Percentiles rank a stretch among this genome's conserved stretches.
phyloP scores from a whole-genome alignment of 2,113 vertebrate genomes.

The Vombatus ursinus region DNA sequence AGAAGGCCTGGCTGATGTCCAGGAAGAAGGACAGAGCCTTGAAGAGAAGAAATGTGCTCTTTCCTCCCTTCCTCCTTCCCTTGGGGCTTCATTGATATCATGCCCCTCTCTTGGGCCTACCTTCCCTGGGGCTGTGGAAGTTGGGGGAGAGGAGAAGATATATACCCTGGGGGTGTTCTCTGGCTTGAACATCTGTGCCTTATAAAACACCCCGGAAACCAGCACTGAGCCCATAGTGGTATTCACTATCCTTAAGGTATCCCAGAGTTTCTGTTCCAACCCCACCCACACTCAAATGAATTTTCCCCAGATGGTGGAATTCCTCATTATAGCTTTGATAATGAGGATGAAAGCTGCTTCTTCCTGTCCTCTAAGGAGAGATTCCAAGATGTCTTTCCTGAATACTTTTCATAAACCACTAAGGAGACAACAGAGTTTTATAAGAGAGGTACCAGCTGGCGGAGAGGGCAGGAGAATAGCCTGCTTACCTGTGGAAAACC shows the following conservation, averaged over 20 bases:
- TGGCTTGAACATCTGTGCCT: not conserved
- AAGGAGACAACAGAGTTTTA: not conserved
- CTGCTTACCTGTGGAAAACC: conserved; percentile 95
- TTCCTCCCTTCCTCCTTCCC: not conserved
- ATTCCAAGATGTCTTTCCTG: not conserved
- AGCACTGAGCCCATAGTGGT: too few species aligned
- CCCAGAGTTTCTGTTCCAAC: not conserved
- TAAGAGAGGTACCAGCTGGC: not conserved
- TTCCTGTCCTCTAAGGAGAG: not conserved
- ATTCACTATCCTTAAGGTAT: not conserved
- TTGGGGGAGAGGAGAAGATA: not conserved
- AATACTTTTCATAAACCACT: not conserved
- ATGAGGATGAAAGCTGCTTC: not conserved
- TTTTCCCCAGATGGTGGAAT: not conserved
- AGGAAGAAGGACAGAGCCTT: not conserved
- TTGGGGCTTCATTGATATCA: not conserved
- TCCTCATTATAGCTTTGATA: not conserved
- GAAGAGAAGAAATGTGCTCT: not conserved
- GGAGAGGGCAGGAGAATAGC: not conserved
- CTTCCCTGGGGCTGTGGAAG: too few species aligned
- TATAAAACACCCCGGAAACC: not conserved
- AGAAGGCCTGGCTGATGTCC: not conserved
- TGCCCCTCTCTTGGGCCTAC: too few species aligned
- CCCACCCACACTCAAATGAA: not conserved
- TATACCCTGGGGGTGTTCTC: not conserved